Evolutionary conservation across 2,888 invertebrate genomes (phyloP).

Genomic region (Drosophila meridiana): DNA sequence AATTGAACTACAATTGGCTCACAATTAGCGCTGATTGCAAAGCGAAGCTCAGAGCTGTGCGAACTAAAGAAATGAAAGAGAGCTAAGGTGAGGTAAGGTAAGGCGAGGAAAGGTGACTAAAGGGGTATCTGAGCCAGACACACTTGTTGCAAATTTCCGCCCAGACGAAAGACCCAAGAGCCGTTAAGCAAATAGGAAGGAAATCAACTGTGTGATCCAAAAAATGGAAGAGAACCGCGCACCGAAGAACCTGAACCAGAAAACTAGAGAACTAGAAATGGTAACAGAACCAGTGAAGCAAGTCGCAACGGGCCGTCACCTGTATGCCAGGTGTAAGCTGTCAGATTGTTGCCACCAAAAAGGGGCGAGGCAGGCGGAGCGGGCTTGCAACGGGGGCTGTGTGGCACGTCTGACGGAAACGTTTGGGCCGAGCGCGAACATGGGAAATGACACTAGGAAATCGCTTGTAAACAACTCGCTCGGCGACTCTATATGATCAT

Average conservation of each 20-base stretch:
- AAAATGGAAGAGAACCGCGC: conserved; percentile 10
- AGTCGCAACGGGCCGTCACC: conserved; percentile 70
- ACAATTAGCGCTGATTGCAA: conserved; percentile 65
- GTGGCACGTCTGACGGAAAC: conserved; percentile 58
- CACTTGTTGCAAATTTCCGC: conserved; percentile 50
- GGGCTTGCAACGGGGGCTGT: neutral
- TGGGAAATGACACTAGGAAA: conserved; percentile 80
- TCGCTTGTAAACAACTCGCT: conserved; percentile 72
- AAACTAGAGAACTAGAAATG: conserved; percentile 48
- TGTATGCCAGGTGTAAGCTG: conserved; percentile 82
- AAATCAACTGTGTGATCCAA: conserved; percentile 49
- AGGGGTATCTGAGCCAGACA: neutral
- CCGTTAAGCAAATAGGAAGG: conserved; percentile 80
- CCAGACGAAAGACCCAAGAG: conserved; percentile 35
- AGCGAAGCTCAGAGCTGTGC: conserved; percentile 23
- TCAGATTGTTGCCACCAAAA: conserved; percentile 47
- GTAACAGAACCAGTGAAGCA: conserved; percentile 71
- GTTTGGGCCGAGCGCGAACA: conserved; percentile 63
- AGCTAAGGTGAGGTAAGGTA: neutral
- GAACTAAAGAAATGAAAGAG: neutral
- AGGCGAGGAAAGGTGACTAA: neutral
- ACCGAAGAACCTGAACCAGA: conserved; percentile 40
- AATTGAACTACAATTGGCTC: conserved; percentile 42
- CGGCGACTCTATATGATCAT: conserved; percentile 24
- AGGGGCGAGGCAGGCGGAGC: neutral